Conservation (phyloP, 1,140 invertebrate genomes). For the Dendroctonus valens region DNA sequence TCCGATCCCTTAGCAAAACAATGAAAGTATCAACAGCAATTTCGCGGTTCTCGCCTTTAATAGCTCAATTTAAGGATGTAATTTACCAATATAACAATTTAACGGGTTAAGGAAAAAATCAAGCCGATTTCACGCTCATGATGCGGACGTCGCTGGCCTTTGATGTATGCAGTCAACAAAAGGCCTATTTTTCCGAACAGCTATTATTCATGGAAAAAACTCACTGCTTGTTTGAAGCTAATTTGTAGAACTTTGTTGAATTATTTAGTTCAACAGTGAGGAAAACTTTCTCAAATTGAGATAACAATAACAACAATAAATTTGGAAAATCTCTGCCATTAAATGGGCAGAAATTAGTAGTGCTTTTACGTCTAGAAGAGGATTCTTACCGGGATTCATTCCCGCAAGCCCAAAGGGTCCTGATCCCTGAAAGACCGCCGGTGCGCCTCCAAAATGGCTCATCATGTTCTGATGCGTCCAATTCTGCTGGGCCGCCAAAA, state of each 20-base stretch:
- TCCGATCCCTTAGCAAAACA: conserved; percentile 1
- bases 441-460: conserved; percentile 52
- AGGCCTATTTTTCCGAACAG: too few species aligned
- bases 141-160: neutral
- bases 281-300: too few species aligned
- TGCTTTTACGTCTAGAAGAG: too few species aligned
- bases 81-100: conserved; percentile 13
- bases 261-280: neutral
- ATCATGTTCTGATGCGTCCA: conserved; percentile 60
- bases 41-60: conserved; percentile 11
- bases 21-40: conserved; percentile 19
- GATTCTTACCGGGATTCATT: conserved; percentile 56
- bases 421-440: conserved; percentile 58
- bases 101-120: conserved; percentile 3
- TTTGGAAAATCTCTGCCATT: neutral
- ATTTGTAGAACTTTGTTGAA: too few species aligned
- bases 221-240: too few species aligned
- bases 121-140: neutral
- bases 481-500: conserved; percentile 49
- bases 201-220: too few species aligned
- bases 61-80: conserved; percentile 13
- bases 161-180: too few species aligned
- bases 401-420: conserved; percentile 59
- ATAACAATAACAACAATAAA: too few species aligned
- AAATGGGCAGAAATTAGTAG: too few species aligned